A percentile compares a stretch with the other conserved stretches of the same genome.
phyloP scores from a whole-genome alignment of 2,888 invertebrate species.

The Lordiphosa fenestrarum region DNA sequence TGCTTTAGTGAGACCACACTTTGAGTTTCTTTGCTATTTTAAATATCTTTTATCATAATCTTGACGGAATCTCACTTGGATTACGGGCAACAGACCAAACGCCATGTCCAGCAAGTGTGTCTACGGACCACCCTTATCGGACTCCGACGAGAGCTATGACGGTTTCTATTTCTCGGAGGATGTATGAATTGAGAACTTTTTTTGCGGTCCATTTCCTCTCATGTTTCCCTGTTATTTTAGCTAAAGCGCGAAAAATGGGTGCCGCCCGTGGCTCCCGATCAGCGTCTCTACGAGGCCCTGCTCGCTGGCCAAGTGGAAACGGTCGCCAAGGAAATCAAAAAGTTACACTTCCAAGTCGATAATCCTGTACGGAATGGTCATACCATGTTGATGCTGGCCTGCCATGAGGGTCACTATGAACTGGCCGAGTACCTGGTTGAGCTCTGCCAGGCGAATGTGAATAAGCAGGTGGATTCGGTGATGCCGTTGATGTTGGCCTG shows the following conservation, averaged over 20 bases:
- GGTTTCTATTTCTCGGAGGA: constrained; percentile 77
- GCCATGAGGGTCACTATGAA: constrained; percentile 64
- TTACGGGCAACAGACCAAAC: neutral
- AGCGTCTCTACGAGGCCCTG: constrained; percentile 58
- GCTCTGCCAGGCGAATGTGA: constrained; percentile 65
- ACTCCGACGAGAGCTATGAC: constrained; percentile 77
- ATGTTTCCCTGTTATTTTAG: constrained; percentile 15
- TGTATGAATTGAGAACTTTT: constrained; percentile 41
- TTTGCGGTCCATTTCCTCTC: neutral
- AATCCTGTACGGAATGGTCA: constrained; percentile 46
- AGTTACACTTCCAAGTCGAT: constrained; percentile 50
- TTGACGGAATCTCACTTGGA: too few relatives aligned
- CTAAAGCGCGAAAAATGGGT: constrained; percentile 25
- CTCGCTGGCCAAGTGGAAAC: constrained; percentile 53
- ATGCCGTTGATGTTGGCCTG: constrained; percentile 77
- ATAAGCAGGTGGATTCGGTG: constrained; percentile 72
- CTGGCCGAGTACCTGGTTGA: constrained; percentile 70
- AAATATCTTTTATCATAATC: too few relatives aligned
- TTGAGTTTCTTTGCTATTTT: too few relatives aligned
- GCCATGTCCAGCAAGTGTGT: constrained; percentile 23
- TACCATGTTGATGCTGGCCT: constrained; percentile 69
- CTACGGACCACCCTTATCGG: constrained; percentile 72
- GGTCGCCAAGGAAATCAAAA: constrained; percentile 55
- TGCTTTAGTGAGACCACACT: too few relatives aligned
- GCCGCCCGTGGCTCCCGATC: constrained; percentile 33